A percentile compares a stretch with the other conserved stretches of the same genome.
These are phyloP conservation scores for Sander vitreus DNA, from an alignment of 2,113 vertebrate species.

Conservation along the genomic window DNA sequence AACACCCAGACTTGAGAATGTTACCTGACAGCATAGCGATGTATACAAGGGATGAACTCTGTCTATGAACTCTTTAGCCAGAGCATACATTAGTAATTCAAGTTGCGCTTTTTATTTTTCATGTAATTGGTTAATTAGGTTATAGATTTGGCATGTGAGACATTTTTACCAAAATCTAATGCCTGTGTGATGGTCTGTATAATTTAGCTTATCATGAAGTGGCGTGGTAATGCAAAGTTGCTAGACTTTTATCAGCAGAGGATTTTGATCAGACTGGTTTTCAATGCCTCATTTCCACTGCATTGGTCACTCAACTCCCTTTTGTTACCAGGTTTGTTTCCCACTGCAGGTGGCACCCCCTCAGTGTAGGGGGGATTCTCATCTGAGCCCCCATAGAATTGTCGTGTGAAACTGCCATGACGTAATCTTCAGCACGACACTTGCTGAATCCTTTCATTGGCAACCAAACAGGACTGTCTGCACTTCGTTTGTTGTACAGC, in stretches of 20 bases:
- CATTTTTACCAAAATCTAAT: neutral
- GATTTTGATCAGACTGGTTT: neutral
- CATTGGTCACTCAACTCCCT: too few relatives aligned
- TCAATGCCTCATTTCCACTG: neutral
- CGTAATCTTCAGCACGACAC: too few relatives aligned
- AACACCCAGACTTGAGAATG: neutral
- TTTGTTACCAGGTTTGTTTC: too few relatives aligned
- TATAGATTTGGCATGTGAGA: neutral
- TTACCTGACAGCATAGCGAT: neutral
- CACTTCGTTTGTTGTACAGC: too few relatives aligned
- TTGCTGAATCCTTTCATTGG: too few relatives aligned
- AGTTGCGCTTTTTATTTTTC: neutral
- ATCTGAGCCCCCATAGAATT: too few relatives aligned
- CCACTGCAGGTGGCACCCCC: too few relatives aligned
- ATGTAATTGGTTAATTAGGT: neutral
- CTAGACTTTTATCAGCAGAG: neutral
- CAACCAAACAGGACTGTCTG: too few relatives aligned
- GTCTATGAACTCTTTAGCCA: neutral
- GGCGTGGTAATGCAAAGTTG: neutral
- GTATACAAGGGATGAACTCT: neutral
- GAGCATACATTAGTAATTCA: neutral
- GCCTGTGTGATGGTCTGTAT: neutral
- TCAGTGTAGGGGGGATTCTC: too few relatives aligned
- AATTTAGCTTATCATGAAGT: neutral
- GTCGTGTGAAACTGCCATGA: too few relatives aligned